Percentiles rank a stretch among this genome's conserved stretches.
phyloP scores from a whole-genome alignment of 35 echinoderm and acorn worm species.

The Hemicentrotus pulcherrimus region DNA sequence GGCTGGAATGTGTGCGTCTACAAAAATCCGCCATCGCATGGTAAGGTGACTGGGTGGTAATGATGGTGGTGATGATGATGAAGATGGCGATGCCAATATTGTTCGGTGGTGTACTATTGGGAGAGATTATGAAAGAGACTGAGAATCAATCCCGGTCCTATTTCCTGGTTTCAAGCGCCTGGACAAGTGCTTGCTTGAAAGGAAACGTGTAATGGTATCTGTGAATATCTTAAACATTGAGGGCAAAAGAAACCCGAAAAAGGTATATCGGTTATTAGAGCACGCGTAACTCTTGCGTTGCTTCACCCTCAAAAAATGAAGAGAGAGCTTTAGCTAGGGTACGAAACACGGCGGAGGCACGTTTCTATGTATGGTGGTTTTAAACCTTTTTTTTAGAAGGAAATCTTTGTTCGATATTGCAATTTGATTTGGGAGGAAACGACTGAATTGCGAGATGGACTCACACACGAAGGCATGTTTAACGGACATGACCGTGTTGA shows the following conservation, averaged over 20 bases:
- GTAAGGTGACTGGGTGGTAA: neutral
- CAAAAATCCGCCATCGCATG: neutral
- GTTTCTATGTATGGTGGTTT: neutral
- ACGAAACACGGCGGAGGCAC: neutral
- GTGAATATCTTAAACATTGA: neutral
- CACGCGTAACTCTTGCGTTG: neutral
- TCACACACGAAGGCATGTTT: neutral
- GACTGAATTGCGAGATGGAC: neutral
- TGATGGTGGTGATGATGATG: neutral
- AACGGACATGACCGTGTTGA: constrained; percentile 3
- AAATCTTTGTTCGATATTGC: neutral
- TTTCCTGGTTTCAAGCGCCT: constrained; percentile 19
- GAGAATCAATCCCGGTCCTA: neutral
- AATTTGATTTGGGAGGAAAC: neutral
- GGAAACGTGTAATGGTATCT: constrained; percentile 6
- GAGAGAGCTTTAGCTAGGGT: neutral
- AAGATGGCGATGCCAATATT: neutral
- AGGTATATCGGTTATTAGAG: constrained; percentile 26
- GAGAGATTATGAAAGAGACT: neutral
- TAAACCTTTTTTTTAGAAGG: neutral
- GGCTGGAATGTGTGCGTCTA: neutral
- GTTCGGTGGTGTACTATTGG: neutral
- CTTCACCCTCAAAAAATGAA: neutral
- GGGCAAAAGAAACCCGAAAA: neutral
- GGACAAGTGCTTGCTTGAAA: neutral